A percentile compares a stretch with the other conserved stretches of the same genome.
Evolutionary conservation across 2,113 vertebrate genomes (phyloP).

Genomic region (Monarcha castaneiventris): DNA sequence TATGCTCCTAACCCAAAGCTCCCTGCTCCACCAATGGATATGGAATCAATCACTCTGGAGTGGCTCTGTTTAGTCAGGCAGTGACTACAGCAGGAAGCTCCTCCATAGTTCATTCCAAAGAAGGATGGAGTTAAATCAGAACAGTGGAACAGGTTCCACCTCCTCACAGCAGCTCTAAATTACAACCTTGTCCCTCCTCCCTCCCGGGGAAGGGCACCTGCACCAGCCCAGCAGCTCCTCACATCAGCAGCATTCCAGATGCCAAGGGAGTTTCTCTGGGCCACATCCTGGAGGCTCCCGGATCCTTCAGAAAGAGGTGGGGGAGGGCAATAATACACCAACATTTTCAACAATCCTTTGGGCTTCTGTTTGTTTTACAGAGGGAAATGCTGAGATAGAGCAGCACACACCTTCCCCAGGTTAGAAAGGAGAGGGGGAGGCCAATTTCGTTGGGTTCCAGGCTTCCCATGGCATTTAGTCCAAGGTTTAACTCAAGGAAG

Average conservation of each 20-base stretch:
- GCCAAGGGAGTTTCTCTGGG: fast-evolving
- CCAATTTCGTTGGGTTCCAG: background rate
- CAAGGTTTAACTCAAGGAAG: background rate
- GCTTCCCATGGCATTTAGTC: background rate
- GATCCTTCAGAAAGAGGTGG: background rate
- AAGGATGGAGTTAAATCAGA: fast-evolving
- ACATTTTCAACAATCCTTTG: background rate
- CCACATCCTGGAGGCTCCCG: background rate
- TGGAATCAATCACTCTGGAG: background rate
- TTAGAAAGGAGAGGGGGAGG: background rate
- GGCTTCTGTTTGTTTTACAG: background rate
- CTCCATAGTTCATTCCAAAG: fast-evolving
- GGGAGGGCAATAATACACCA: fast-evolving
- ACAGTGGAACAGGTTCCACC: background rate
- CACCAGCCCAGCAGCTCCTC: background rate
- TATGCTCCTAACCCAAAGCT: background rate
- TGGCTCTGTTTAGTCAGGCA: fast-evolving
- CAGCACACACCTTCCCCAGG: background rate
- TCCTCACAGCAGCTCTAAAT: background rate
- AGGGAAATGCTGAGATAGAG: background rate
- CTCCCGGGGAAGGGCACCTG: background rate
- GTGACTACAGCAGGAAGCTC: background rate
- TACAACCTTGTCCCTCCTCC: background rate
- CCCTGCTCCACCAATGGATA: fast-evolving
- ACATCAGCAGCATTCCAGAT: background rate